phyloP scores from a whole-genome alignment of 2,113 vertebrate species.

The Oreotrochilus melanogaster region DNA sequence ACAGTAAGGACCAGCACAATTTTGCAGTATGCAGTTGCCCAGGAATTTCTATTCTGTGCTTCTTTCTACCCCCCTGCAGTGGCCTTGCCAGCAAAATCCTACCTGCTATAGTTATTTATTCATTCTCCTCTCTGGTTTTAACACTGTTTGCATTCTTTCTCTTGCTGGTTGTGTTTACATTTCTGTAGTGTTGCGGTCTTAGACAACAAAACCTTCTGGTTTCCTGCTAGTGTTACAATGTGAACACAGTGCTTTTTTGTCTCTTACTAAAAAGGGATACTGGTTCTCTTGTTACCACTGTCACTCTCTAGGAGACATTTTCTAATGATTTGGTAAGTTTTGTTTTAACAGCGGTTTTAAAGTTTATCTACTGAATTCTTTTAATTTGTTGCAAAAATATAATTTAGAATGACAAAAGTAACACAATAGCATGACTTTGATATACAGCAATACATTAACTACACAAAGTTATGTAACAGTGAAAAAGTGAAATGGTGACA shows the following conservation, averaged over 20 bases:
- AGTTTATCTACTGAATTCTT: not conserved
- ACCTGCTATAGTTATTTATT: not conserved
- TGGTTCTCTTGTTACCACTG: not conserved
- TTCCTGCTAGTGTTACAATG: not conserved
- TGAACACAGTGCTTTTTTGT: not conserved
- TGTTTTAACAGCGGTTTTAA: not conserved
- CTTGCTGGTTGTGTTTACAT: not conserved
- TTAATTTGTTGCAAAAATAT: not conserved
- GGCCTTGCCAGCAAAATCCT: not conserved
- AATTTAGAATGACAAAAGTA: not conserved
- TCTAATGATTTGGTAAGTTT: not conserved
- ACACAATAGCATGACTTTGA: not conserved
- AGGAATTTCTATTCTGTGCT: not conserved
- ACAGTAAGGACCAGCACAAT: not conserved
- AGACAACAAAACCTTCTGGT: not conserved
- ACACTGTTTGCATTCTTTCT: not conserved
- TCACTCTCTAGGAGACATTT: not conserved
- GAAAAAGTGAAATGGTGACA: not conserved
- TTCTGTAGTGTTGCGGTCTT: not conserved
- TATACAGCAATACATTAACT: not conserved
- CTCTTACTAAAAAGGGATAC: not conserved
- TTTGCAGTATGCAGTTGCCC: not conserved
- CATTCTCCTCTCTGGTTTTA: not conserved
- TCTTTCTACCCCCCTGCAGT: not conserved
- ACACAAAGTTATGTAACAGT: not conserved